These are phyloP conservation scores for Strigops habroptila DNA, from an alignment of 2,113 vertebrate species.

Conservation along the genomic window DNA sequence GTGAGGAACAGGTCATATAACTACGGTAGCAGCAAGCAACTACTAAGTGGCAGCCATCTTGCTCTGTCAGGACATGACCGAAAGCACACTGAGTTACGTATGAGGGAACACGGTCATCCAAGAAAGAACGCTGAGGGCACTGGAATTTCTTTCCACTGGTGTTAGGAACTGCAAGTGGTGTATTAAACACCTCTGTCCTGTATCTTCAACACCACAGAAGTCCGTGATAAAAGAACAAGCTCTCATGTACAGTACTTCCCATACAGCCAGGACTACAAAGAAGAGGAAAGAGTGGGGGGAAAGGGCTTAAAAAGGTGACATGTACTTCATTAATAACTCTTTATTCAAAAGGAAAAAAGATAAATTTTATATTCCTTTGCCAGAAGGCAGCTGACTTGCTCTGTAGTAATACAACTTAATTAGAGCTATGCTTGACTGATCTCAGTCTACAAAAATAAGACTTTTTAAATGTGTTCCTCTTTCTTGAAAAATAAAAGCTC, in stretches of 20 bases:
- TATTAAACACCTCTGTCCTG: background rate
- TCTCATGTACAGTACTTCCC: background rate
- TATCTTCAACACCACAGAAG: background rate
- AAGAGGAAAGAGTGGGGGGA: background rate
- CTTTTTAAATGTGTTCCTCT: background rate
- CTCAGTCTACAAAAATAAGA: background rate
- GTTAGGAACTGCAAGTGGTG: background rate
- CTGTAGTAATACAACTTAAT: background rate
- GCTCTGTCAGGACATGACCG: background rate
- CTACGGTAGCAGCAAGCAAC: background rate
- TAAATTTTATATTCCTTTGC: background rate
- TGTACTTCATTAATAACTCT: background rate
- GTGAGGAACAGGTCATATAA: background rate
- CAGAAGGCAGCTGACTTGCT: background rate
- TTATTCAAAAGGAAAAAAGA: background rate
- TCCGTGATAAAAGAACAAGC: background rate
- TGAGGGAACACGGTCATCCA: background rate
- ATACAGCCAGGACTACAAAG: background rate
- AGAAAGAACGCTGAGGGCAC: background rate
- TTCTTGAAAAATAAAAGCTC: background rate
- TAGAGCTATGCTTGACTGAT: background rate
- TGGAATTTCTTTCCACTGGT: background rate
- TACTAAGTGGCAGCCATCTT: background rate
- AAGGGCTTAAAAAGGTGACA: background rate
- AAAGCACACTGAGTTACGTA: accelerated